Base-by-base conservation (phyloP, 2,113 vertebrate species). In the Tychaedon coryphoeus region DNA sequence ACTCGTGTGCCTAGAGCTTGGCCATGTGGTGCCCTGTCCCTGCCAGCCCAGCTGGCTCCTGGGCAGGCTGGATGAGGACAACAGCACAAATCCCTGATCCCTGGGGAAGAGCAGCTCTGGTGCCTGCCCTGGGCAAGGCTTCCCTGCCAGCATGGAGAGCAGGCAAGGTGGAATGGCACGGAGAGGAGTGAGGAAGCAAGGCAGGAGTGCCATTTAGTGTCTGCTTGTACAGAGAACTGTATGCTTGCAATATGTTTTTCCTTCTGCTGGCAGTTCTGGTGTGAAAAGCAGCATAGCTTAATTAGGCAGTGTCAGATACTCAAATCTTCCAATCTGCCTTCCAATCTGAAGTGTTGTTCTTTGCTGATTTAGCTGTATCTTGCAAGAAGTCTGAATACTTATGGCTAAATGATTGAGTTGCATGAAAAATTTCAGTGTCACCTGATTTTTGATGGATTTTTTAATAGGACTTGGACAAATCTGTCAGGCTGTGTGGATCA, bases 201-300 rank as follows among this genome's bases (percentile, higher is more conserved):
- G 87, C 50, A 79, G 83, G 83, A 96, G 82, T 95, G 92, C 94
- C 93, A 74, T 94, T 95, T 96, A 93, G 78, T 90, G 93, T 85
- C 87, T 95, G 92, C 3, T 80, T 88, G 85, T 79, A 48, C 81
- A 71, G 72, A 79, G 92, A 94, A 14, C 79, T 93, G 78, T 89
- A 76, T 95, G 93, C 90, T 77, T 38, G 90, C 94, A 97, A 93
- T 92, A 96, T 96, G 94, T 86, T 96, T 96, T 92, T 51, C 94
- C 94, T 96, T 97, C 95, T 96, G 93, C 86, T 12, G 43, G 79
- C 93, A 94, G 86, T 83, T 70, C 69, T 88, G 92, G 90, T 96
- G 93, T 74, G 95, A 96, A 96, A 95, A 97, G 93, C 93, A 95
- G 93, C 86, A 94, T 48, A 94, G 85, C 93, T 97, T 96, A 95